Evolutionary conservation across 2,888 invertebrate species (phyloP).

Genomic region (Pterostichus madidus): DNA sequence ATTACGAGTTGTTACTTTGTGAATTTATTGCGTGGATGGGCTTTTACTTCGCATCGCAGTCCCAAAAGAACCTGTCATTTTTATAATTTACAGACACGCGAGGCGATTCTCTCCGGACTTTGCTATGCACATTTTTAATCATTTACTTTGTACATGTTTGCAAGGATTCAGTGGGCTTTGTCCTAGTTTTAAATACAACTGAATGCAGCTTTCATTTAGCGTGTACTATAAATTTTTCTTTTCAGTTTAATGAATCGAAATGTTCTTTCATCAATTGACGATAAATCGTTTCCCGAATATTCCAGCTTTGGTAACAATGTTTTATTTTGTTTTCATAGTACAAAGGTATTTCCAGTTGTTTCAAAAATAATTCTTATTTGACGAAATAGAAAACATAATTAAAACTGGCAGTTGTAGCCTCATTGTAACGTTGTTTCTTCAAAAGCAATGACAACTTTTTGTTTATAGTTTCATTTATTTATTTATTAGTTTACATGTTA

Average conservation of each 20-base stretch:
- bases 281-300: no score
- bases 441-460: no score
- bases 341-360: no score
- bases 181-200: background rate
- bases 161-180: background rate
- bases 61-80: slow-evolving; percentile 26
- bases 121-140: background rate
- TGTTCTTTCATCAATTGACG: background rate
- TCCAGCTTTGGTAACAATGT: no score
- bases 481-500: no score
- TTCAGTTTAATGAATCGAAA: slow-evolving; percentile 1
- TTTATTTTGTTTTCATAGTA: no score
- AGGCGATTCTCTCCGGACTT: background rate
- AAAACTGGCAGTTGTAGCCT: no score
- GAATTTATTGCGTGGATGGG: slow-evolving; percentile 16
- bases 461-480: no score
- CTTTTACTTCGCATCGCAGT: background rate
- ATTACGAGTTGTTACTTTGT: slow-evolving; percentile 23
- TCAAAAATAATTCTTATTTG: no score
- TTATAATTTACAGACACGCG: slow-evolving; percentile 6
- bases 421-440: no score
- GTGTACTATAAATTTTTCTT: background rate
- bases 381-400: no score
- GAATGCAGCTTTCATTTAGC: background rate
- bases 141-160: background rate